A percentile compares a stretch with the other conserved stretches of the same genome.
These are phyloP conservation scores for Tipula unca DNA, from an alignment of 2,888 invertebrate genomes.

Conservation along the genomic window DNA sequence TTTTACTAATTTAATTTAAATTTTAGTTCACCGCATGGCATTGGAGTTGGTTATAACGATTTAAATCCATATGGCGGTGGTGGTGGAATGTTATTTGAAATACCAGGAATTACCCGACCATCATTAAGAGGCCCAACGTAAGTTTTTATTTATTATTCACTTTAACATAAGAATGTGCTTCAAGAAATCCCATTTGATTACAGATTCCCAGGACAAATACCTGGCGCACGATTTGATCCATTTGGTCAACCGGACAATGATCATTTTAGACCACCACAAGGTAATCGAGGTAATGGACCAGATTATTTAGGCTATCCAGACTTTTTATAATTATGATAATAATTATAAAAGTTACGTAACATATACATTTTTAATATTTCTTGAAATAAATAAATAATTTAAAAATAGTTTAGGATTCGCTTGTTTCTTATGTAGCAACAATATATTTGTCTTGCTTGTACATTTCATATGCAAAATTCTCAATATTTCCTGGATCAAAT, in stretches of 20 bases:
- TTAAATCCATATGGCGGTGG: neutral
- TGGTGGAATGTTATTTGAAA: neutral
- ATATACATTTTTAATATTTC: neutral
- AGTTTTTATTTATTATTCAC: neutral
- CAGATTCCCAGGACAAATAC: neutral
- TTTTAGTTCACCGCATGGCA: neutral
- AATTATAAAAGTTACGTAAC: no score
- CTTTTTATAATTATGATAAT: neutral
- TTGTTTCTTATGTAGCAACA: conserved; percentile 48
- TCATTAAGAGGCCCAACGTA: neutral
- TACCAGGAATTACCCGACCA: neutral
- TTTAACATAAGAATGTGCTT: no score
- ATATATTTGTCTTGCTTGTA: conserved; percentile 64
- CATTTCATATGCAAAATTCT: conserved; percentile 91
- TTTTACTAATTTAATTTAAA: neutral
- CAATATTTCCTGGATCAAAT: conserved; percentile 67
- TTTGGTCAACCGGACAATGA: neutral
- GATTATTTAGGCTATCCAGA: neutral
- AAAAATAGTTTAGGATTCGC: neutral
- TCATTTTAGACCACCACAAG: neutral
- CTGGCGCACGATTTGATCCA: neutral
- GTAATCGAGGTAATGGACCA: neutral
- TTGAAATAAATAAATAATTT: neutral
- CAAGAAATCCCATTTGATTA: neutral
- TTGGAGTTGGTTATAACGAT: neutral